Percentiles rank a stretch among this genome's conserved stretches.
phyloP scores from a whole-genome alignment of 2,888 invertebrate species.

The Phalera bucephala region DNA sequence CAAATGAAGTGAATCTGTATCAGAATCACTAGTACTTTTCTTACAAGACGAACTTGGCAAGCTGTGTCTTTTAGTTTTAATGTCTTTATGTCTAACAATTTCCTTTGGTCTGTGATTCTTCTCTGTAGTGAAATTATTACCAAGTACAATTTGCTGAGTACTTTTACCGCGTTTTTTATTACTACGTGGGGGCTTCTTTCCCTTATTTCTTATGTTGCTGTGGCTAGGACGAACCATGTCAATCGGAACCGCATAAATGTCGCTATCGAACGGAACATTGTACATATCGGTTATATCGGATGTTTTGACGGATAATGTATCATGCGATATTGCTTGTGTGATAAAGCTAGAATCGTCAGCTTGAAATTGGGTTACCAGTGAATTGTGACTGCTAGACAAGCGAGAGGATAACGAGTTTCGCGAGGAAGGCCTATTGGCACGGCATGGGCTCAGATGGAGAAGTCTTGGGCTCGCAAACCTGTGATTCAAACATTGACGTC shows the following conservation, averaged over 20 bases:
- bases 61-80: conserved; percentile 85
- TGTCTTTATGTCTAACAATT: conserved; percentile 55
- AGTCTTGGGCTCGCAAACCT: conserved; percentile 75
- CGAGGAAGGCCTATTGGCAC: conserved; percentile 86
- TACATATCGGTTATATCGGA: conserved; percentile 92
- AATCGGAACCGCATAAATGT: conserved; percentile 93
- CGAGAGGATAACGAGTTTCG: conserved; percentile 90
- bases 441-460: conserved; percentile 84
- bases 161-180: conserved; percentile 68
- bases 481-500: conserved; percentile 68
- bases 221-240: conserved; percentile 88
- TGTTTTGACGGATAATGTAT: conserved; percentile 87
- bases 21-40: conserved; percentile 78
- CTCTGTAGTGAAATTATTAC: conserved; percentile 42
- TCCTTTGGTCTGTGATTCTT: conserved; percentile 55
- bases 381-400: conserved; percentile 93
- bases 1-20: conserved; percentile 89
- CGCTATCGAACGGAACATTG: conserved; percentile 94
- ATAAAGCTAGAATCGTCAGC: conserved; percentile 94
- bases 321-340: conserved; percentile 94
- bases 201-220: conserved; percentile 58
- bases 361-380: conserved; percentile 88
- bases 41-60: conserved; percentile 86
- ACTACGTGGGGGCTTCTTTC: conserved; percentile 60
- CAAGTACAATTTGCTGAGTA: conserved; percentile 48